Conservation (phyloP, 2,888 invertebrate species). For the Magallana nippona region DNA sequence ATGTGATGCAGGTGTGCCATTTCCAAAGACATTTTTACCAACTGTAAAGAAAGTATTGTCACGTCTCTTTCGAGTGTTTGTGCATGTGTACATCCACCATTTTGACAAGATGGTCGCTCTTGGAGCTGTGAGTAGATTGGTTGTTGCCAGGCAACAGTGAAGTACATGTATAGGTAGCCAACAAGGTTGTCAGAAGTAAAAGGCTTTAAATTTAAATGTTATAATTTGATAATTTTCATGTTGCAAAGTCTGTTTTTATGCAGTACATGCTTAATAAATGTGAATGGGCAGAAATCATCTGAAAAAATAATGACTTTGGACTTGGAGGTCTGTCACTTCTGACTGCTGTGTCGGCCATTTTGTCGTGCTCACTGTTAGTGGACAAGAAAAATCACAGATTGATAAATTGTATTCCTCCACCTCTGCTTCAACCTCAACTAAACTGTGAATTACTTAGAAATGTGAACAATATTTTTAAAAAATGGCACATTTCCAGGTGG, state of each 20-base stretch:
- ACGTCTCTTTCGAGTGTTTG: constrained; percentile 92
- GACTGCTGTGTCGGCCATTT: neutral
- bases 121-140: constrained; percentile 86
- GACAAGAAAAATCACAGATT: neutral
- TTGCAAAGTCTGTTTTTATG: no score
- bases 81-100: constrained; percentile 96
- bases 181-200: neutral
- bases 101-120: constrained; percentile 93
- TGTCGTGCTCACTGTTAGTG: neutral
- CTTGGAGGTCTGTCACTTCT: neutral
- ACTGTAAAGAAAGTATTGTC: constrained; percentile 93
- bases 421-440: neutral
- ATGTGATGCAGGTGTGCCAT: constrained; percentile 86
- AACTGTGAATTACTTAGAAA: neutral
- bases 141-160: constrained; percentile 20
- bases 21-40: constrained; percentile 90
- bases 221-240: no score
- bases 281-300: no score
- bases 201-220: neutral
- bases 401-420: neutral
- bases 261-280: no score
- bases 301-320: no score
- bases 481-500: neutral
- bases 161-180: neutral
- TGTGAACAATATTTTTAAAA: neutral